Conservation (phyloP, 30 jellyfish, hydroid and myxozoan genomes). For the Euphysa ruthae region DNA sequence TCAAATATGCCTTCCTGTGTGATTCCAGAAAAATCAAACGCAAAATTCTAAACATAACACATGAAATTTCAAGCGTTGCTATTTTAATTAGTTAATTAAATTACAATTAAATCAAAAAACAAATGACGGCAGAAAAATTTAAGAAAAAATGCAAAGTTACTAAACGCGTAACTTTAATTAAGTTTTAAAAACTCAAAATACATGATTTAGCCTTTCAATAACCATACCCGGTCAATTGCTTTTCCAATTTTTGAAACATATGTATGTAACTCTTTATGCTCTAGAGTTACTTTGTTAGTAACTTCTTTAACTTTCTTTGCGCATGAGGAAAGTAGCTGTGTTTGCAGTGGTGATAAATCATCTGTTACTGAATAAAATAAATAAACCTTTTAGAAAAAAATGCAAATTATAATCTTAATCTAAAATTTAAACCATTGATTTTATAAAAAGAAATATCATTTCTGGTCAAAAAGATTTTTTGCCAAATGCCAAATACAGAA, state of each 20-base stretch:
- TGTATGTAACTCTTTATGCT: slow-evolving; percentile 83
- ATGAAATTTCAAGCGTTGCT: too few relatives aligned
- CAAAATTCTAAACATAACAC: slow-evolving; percentile 53
- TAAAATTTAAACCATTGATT: too few relatives aligned
- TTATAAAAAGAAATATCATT: too few relatives aligned
- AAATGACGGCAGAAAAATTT: not conserved
- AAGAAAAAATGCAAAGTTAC: not conserved
- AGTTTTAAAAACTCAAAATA: not conserved
- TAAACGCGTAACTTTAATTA: not conserved
- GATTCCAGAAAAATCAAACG: slow-evolving; percentile 80
- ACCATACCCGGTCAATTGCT: slow-evolving; percentile 81
- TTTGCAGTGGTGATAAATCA: slow-evolving; percentile 67
- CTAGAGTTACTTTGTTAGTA: slow-evolving; percentile 63
- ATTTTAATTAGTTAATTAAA: too few relatives aligned
- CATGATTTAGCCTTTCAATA: not conserved
- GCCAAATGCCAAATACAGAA: too few relatives aligned
- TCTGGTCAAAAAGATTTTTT: too few relatives aligned
- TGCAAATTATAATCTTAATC: too few relatives aligned
- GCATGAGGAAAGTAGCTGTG: slow-evolving; percentile 66
- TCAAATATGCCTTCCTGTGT: slow-evolving; percentile 87
- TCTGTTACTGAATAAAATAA: too few relatives aligned
- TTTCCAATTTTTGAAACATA: slow-evolving; percentile 91
- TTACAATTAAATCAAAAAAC: not conserved
- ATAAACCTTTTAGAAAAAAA: too few relatives aligned
- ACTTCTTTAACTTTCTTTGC: slow-evolving; percentile 75